Percentiles rank a stretch among this genome's conserved stretches.
phyloP scores from a whole-genome alignment of 2,113 vertebrate species.

The Caranx ignobilis region DNA sequence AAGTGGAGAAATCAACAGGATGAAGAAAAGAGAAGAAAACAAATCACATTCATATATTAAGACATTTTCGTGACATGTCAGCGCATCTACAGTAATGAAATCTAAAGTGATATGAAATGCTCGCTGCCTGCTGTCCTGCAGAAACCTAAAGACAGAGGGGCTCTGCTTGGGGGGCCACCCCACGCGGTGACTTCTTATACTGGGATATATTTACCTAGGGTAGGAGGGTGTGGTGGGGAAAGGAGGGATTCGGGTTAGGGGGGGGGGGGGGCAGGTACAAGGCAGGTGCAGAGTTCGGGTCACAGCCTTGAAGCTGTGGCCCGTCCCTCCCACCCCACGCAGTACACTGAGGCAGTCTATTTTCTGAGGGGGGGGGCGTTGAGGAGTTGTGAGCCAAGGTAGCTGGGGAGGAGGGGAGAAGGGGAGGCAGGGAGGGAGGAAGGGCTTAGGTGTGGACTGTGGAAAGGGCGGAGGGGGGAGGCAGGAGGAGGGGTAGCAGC shows the following conservation, averaged over 20 bases:
- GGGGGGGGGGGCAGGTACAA: conserved; percentile 29
- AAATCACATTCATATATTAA: conserved; percentile 83
- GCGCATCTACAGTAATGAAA: conserved; percentile 81
- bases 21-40: conserved; percentile 51
- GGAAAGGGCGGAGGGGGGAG: neutral
- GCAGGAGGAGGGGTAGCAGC: conserved; percentile 11
- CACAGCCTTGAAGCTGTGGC: conserved; percentile 57
- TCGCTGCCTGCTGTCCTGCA: conserved; percentile 72
- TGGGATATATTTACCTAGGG: conserved; percentile 58
- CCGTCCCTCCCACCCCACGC: conserved; percentile 61
- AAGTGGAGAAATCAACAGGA: conserved; percentile 53
- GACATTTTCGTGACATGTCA: conserved; percentile 82
- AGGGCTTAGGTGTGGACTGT: neutral
- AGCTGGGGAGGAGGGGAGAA: neutral
- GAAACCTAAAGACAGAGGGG: conserved; percentile 64
- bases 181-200: conserved; percentile 58
- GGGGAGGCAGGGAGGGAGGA: conserved; percentile 40
- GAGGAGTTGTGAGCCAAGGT: neutral
- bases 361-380: conserved; percentile 31
- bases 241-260: neutral
- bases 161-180: conserved; percentile 63
- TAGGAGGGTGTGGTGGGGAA: neutral
- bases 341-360: conserved; percentile 71
- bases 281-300: conserved; percentile 55
- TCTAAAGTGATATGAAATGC: conserved; percentile 77